Base-by-base conservation (phyloP, 2,888 invertebrate genomes). In the Tenthredo mesomela region DNA sequence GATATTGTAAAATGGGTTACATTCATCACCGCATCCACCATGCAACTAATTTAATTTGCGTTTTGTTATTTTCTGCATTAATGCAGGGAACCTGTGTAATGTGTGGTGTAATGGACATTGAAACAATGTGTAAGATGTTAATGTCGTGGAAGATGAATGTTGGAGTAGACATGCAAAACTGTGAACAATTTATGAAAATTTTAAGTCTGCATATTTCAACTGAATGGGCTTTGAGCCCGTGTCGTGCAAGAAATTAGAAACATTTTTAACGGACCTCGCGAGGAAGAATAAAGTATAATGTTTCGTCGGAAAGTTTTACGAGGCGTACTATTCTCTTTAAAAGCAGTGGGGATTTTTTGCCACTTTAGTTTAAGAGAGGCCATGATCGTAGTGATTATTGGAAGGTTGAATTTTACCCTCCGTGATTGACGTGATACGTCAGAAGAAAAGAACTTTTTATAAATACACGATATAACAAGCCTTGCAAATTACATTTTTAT, bases 361-460 rank as follows among this genome's bases (percentile, higher is more conserved):
- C 75, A 80, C 58, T 58, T 80, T 29, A 40, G 58, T 33, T 80
- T 40, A 80, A 80, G n/a, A 61, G 50, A 21, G 47, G 33, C 58
- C 58, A 58, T 58, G 58, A 58, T 78, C 78, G 78, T 58, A 78
- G 78, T 40, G 78, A 80, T 80, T 29, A 61, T 50, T 77, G 71
- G 43, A 43, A 73, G 40, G 25, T 25, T 40, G 71, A 25, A 73
- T 73, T 29, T 73, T 25, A 40, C 43, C 37, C n/a, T 12, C 12
- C 43, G 21, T 73, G n/a, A 40, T 73, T 73, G 37, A 73, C 43
- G 43, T 73, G 43, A 43, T 73, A 73, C 71, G 71, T 21, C 40
- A 71, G 33, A 40, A 43, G 71, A 71, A 21, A 43, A 21, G 25
- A 6, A 71, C 21, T 71, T 43, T 71, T 21, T 40, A 71, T 40